phyloP scores from a whole-genome alignment of 1,140 invertebrate species.

The Gonioctena quinquepunctata region DNA sequence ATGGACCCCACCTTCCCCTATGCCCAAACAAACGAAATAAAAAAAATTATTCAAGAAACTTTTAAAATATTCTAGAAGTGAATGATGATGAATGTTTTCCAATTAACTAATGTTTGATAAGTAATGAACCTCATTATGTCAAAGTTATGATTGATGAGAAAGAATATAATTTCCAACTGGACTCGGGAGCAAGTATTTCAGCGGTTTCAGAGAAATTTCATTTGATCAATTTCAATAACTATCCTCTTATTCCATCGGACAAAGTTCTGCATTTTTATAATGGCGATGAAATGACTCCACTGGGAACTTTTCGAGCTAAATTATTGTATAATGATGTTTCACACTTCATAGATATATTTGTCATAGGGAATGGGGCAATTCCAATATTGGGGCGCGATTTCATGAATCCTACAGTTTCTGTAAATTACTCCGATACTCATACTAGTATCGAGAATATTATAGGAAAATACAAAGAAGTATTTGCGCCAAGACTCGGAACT shows the following conservation, averaged over 20 bases:
- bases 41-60: too few relatives aligned
- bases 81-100: too few relatives aligned
- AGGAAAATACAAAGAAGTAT: not conserved
- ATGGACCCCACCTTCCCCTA: too few relatives aligned
- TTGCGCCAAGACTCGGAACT: not conserved
- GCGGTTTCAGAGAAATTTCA: slow-evolving; percentile 4
- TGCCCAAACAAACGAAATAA: too few relatives aligned
- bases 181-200: too few relatives aligned
- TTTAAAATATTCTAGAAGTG: too few relatives aligned
- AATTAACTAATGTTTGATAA: too few relatives aligned
- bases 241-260: not conserved
- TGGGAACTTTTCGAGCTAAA: not conserved
- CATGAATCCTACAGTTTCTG: not conserved
- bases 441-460: slow-evolving; percentile 1
- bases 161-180: not conserved
- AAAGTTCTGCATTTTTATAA: not conserved
- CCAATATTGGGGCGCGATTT: slow-evolving; percentile 9
- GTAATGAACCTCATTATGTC: not conserved
- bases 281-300: not conserved
- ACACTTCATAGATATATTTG: not conserved
- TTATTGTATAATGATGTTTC: not conserved
- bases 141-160: not conserved
- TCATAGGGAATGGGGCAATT: not conserved
- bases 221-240: not conserved
- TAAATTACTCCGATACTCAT: not conserved